phyloP scores from a whole-genome alignment of 2,113 vertebrate genomes.

The Rissa tridactyla region DNA sequence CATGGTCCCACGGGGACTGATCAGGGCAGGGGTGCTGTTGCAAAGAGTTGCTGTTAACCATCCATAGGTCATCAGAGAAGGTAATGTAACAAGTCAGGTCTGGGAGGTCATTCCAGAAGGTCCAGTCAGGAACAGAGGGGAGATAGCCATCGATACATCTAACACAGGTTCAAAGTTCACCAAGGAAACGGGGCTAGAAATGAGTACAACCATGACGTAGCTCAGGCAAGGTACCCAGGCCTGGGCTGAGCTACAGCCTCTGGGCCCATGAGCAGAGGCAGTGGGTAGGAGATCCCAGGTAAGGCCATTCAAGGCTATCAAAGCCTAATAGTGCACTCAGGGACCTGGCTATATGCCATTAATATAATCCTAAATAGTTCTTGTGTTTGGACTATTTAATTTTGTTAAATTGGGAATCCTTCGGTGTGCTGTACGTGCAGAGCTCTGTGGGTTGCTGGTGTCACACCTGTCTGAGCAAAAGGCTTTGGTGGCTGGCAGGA shows the following conservation, averaged over 20 bases:
- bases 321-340: background rate
- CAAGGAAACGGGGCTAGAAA: background rate
- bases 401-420: background rate
- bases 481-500: background rate
- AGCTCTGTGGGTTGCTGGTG: background rate
- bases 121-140: background rate
- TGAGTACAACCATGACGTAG: background rate
- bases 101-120: background rate
- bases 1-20: background rate
- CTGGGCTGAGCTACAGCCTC: background rate
- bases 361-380: background rate
- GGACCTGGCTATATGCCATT: background rate
- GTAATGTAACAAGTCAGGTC: background rate
- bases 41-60: background rate
- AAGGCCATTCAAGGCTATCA: background rate
- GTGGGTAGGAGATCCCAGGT: background rate
- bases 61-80: background rate
- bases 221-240: background rate
- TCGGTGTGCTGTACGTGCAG: background rate
- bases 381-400: background rate
- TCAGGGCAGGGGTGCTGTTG: background rate
- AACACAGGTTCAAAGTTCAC: background rate
- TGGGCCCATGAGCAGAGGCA: background rate
- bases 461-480: background rate
- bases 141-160: background rate